Evolutionary conservation across 2,797 vertebrate genomes (phyloP), one percentile per base, ranked within the genome.

Genomic region (Graptemys geographica): DNA sequence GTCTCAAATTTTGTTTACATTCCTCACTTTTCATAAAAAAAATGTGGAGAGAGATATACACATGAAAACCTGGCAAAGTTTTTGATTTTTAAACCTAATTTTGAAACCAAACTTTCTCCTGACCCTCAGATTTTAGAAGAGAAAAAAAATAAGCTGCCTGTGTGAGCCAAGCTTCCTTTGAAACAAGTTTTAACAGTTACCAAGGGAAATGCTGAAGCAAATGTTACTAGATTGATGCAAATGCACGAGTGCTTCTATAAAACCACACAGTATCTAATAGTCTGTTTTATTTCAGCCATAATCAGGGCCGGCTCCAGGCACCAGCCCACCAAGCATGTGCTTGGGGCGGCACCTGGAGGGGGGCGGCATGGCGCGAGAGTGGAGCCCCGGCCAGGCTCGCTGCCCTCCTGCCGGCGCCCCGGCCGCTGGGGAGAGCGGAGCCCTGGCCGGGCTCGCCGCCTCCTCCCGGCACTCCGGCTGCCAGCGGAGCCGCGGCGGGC

Each of bases 81-180:
- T 74, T 44, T 44, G 37, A 9, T 65, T 65, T 33, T 74, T 44
- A 74, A 3, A 0, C 23, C 31, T 6, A 3, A 0, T 0, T 49
- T 37, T 65, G 84, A 55, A 88, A 74, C 5, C 6, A 62, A 65
- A 59, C 27, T 59, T 23, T 72, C 8, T 7, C 28, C 10, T 0
- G 6, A 44, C 11, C 84, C 53, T 37, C 33, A 12, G 62, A 91
- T 78, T 21, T 72, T 72, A 25, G 69, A 37, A 44, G 41, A 74
- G 33, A 88, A 91, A 47, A 19, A 55, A 88, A 93, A 47, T 31
- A 56, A 93, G 55, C 79, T 25, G 51, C 4, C 31, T 65, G 31
- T n/a, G 4, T 65, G 0, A 88, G 56, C 5, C 81, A n/a, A 3
- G 53, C n/a, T 51, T 6, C 12, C 41, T 16, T 56, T 79, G 3